phyloP scores from a whole-genome alignment of 1,140 invertebrate species.

The Papilio aristodemus region DNA sequence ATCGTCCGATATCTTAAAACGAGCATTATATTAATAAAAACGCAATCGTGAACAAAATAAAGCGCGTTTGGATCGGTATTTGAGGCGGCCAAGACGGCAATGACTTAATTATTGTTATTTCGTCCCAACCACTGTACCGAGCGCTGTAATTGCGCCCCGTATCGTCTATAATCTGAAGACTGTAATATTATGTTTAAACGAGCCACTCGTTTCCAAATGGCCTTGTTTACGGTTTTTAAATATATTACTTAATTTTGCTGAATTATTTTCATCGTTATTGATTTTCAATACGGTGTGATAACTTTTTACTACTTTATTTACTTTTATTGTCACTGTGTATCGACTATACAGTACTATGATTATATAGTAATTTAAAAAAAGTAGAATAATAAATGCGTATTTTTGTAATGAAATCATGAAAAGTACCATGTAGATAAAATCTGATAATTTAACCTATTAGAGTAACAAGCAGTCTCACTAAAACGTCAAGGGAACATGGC shows the following conservation, averaged over 20 bases:
- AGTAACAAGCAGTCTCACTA: neutral
- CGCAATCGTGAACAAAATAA: conserved; percentile 46
- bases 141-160: conserved; percentile 51
- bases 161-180: conserved; percentile 54
- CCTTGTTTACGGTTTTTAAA: conserved; percentile 45
- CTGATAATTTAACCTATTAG: neutral
- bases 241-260: conserved; percentile 36
- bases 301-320: neutral
- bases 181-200: conserved; percentile 57
- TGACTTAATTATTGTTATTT: conserved; percentile 70
- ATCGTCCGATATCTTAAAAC: neutral
- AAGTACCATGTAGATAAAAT: neutral
- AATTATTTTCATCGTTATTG: neutral
- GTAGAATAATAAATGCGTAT: too few species aligned
- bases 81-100: conserved; percentile 43
- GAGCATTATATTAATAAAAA: conserved; percentile 20
- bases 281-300: neutral
- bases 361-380: too few species aligned
- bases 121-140: conserved; percentile 44
- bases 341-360: too few species aligned
- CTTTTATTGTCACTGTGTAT: too few species aligned
- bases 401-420: neutral
- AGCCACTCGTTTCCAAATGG: conserved; percentile 46
- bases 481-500: neutral
- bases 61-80: conserved; percentile 44